phyloP scores from a whole-genome alignment of 2,888 invertebrate genomes.

The Cephus pygmeus region DNA sequence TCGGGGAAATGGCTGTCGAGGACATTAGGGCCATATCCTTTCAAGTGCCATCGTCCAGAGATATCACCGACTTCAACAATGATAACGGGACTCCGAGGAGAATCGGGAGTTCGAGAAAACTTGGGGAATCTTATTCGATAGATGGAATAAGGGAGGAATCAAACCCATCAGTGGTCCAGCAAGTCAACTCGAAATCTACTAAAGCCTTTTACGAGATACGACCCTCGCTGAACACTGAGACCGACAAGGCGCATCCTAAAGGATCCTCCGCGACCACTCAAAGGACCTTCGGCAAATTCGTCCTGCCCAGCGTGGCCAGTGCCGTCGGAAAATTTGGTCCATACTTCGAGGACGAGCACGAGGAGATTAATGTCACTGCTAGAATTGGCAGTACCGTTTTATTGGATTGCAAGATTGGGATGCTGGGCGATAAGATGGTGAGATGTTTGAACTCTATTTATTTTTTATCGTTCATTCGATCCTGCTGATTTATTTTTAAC shows the following conservation, averaged over 20 bases:
- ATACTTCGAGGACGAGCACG: constrained; percentile 72
- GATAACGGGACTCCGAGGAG: not conserved
- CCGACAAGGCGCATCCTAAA: constrained; percentile 28
- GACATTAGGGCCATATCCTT: constrained; percentile 43
- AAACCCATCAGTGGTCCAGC: constrained; percentile 41
- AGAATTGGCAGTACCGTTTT: constrained; percentile 71
- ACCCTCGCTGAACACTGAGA: constrained; percentile 52
- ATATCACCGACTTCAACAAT: not conserved
- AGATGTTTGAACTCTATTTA: constrained; percentile 40
- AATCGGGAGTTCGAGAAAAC: not conserved
- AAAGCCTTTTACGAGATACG: constrained; percentile 59
- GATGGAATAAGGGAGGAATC: constrained; percentile 28
- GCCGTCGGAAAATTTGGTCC: constrained; percentile 67
- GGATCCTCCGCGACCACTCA: constrained; percentile 10
- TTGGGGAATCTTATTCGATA: not conserved
- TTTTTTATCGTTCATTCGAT: not conserved
- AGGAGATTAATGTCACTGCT: constrained; percentile 70
- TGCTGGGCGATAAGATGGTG: constrained; percentile 73
- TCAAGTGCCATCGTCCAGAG: constrained; percentile 30
- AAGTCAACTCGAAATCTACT: constrained; percentile 39
- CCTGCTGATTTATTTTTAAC: not conserved
- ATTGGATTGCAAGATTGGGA: constrained; percentile 72
- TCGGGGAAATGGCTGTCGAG: constrained; percentile 9
- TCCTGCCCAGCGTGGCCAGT: constrained; percentile 57
- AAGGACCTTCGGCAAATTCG: constrained; percentile 31